Percentiles rank a stretch among this genome's conserved stretches.
phyloP scores from a whole-genome alignment of 2,888 invertebrate species.

The Ligdia adustata region DNA sequence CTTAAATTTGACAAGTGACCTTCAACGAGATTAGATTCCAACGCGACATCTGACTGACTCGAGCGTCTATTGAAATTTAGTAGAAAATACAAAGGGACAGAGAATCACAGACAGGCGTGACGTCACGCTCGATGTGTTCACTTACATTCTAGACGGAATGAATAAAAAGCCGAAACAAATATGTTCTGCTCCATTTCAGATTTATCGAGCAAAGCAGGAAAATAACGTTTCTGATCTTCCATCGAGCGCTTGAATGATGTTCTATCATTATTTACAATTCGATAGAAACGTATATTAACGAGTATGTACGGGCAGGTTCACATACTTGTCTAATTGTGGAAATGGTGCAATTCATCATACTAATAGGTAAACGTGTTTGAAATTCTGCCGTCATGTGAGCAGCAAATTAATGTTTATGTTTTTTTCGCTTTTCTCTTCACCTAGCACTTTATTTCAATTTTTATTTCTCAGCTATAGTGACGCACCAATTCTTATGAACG shows the following conservation, averaged over 20 bases:
- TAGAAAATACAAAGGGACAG: background rate
- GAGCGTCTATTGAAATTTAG: background rate
- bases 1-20: no score
- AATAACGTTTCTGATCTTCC: background rate
- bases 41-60: background rate
- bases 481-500: background rate
- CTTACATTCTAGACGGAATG: background rate
- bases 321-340: no score
- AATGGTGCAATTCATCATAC: no score
- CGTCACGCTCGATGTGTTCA: background rate
- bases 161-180: background rate
- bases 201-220: slow-evolving; percentile 1
- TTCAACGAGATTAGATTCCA: background rate
- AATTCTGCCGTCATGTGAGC: no score
- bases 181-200: background rate
- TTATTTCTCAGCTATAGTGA: slow-evolving; percentile 1
- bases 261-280: no score
- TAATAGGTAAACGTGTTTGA: no score
- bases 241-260: background rate
- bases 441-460: slow-evolving; percentile 10
- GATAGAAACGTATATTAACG: no score
- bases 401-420: no score
- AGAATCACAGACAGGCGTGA: background rate
- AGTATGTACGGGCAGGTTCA: no score
- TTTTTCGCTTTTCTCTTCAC: no score